Percentiles rank a stretch among this genome's conserved stretches.
phyloP scores from a whole-genome alignment of 1,140 invertebrate species.

The Diplogasteroides magnus region DNA sequence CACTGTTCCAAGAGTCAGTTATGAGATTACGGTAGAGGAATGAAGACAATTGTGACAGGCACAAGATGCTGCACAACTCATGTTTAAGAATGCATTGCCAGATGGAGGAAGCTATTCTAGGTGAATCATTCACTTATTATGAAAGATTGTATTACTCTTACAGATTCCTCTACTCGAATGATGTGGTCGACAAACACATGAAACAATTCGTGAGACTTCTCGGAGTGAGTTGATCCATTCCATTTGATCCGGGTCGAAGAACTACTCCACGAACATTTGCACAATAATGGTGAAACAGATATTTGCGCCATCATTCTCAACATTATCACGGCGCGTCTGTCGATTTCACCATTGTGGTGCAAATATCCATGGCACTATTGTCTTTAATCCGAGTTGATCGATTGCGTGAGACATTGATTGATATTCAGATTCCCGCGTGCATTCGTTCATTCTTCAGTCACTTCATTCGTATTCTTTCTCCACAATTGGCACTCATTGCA shows the following conservation, averaged over 20 bases:
- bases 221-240: constrained; percentile 1
- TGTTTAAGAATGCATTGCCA: constrained; percentile 37
- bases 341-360: too few species aligned
- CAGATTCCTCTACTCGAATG: constrained; percentile 33
- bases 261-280: background rate
- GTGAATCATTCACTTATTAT: constrained; percentile 10
- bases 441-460: constrained; percentile 31
- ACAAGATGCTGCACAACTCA: background rate
- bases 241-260: too few species aligned
- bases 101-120: constrained; percentile 44
- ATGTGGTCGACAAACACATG: constrained; percentile 46
- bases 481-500: constrained; percentile 28
- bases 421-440: constrained; percentile 38
- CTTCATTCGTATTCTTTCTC: constrained; percentile 28
- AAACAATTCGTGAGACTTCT: constrained; percentile 41
- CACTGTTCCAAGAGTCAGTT: constrained; percentile 37
- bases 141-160: constrained; percentile 1
- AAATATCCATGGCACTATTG: too few species aligned
- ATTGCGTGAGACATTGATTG: background rate
- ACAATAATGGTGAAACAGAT: too few species aligned
- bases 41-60: too few species aligned
- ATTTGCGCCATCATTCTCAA: too few species aligned
- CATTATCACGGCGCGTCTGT: too few species aligned
- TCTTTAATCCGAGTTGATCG: background rate
- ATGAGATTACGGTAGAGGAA: constrained; percentile 32